Evolutionary conservation across 2,113 vertebrate genomes (phyloP).

Genomic region (Mobula hypostoma): DNA sequence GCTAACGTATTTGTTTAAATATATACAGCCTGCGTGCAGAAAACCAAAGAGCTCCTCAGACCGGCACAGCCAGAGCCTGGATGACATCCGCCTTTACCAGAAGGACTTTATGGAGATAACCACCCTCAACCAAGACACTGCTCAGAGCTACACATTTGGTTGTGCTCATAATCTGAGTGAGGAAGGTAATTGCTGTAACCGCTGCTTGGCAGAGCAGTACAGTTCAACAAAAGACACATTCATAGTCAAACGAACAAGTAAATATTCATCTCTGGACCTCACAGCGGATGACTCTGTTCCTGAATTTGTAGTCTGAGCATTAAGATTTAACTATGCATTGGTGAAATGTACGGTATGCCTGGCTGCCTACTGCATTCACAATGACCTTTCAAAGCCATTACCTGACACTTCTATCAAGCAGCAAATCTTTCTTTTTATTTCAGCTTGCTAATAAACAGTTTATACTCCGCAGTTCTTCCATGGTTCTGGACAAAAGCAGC

Average conservation of each 20-base stretch:
- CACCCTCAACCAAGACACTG: slow-evolving; percentile 86
- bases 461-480: slow-evolving; percentile 32
- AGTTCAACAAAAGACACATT: slow-evolving; percentile 70
- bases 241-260: slow-evolving; percentile 90
- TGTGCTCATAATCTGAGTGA: slow-evolving; percentile 79
- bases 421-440: slow-evolving; percentile 19
- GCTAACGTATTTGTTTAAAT: slow-evolving; percentile 10
- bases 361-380: slow-evolving; percentile 29
- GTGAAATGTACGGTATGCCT: slow-evolving; percentile 2
- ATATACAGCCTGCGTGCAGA: slow-evolving; percentile 66
- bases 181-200: slow-evolving; percentile 66
- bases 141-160: slow-evolving; percentile 95
- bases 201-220: slow-evolving; percentile 78
- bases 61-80: slow-evolving; percentile 91
- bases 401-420: slow-evolving; percentile 8
- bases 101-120: slow-evolving; percentile 84
- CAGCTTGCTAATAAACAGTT: neutral
- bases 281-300: slow-evolving; percentile 79
- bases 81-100: slow-evolving; percentile 89
- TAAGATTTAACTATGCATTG: slow-evolving; percentile 21
- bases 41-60: slow-evolving; percentile 86
- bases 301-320: slow-evolving; percentile 85
- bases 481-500: neutral
- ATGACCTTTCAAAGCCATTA: slow-evolving; percentile 29
- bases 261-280: slow-evolving; percentile 94